phyloP scores from a whole-genome alignment of 2,113 vertebrate species.

The Sapayoa aenigma region DNA sequence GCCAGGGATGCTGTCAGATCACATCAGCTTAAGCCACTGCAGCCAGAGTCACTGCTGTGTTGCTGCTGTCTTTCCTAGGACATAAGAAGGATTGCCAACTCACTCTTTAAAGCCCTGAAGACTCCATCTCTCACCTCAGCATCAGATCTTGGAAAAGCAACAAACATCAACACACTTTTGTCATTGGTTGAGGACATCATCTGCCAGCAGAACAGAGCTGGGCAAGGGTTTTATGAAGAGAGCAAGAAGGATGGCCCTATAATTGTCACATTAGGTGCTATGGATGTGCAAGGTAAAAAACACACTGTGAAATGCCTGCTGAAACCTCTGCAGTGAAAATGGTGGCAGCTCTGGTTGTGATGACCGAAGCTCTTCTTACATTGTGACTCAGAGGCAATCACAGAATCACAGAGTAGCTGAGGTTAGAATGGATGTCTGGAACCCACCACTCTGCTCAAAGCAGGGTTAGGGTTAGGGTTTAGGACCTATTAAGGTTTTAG shows the following conservation, averaged over 20 bases:
- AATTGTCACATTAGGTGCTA: conserved; percentile 71
- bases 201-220: conserved; percentile 75
- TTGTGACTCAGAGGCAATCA: background rate
- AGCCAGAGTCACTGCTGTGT: conserved; percentile 1
- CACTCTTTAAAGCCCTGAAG: conserved; percentile 84
- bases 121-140: conserved; percentile 69
- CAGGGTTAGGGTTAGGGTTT: too few relatives aligned
- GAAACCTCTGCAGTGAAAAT: background rate
- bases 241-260: conserved; percentile 63
- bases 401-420: background rate
- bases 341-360: background rate
- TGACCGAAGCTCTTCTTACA: background rate
- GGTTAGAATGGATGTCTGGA: background rate
- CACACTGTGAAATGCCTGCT: background rate
- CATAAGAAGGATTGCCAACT: conserved; percentile 83
- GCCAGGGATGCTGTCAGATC: background rate
- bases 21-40: background rate
- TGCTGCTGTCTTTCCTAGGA: conserved; percentile 75
- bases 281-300: conserved; percentile 78
- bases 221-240: conserved; percentile 73
- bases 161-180: conserved; percentile 86
- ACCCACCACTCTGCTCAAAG: background rate
- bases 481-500: background rate
- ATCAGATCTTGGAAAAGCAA: conserved; percentile 67
- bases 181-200: conserved; percentile 86